phyloP scores from a whole-genome alignment of 1,140 invertebrate species.

The Heliconius hewitsoni region DNA sequence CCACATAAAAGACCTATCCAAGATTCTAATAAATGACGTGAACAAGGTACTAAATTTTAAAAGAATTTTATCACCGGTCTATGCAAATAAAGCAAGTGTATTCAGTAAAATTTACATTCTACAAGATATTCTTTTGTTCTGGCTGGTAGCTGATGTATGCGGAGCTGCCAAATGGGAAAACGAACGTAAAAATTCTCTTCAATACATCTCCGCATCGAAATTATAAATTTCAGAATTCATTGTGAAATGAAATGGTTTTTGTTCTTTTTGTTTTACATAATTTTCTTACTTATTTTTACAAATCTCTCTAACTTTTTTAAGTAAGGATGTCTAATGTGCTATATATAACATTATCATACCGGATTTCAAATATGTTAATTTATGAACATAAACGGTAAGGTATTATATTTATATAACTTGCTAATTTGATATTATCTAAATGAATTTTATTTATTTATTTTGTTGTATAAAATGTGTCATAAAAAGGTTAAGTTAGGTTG shows the following conservation, averaged over 20 bases:
- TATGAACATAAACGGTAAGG: no score
- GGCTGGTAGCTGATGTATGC: not conserved
- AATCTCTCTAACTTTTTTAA: no score
- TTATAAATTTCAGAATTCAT: not conserved
- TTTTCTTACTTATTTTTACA: not conserved
- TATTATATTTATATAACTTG: no score
- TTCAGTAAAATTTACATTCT: slow-evolving; percentile 16
- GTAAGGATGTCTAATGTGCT: no score
- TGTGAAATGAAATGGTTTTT: not conserved
- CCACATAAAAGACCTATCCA: not conserved
- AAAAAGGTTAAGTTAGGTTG: no score
- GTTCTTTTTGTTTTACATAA: not conserved
- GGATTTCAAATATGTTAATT: no score
- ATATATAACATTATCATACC: no score
- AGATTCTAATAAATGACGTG: not conserved
- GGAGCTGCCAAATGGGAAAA: not conserved
- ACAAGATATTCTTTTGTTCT: slow-evolving; percentile 20
- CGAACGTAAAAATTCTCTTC: not conserved
- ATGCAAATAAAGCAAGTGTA: slow-evolving; percentile 21
- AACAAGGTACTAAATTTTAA: slow-evolving; percentile 16
- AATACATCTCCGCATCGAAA: slow-evolving; percentile 1
- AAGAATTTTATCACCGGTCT: not conserved
- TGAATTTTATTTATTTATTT: no score
- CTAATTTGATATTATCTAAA: no score
- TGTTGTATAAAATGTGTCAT: no score